Evolutionary conservation across 2,113 vertebrate species (phyloP).

Genomic region (Nannobrachium achirus): DNA sequence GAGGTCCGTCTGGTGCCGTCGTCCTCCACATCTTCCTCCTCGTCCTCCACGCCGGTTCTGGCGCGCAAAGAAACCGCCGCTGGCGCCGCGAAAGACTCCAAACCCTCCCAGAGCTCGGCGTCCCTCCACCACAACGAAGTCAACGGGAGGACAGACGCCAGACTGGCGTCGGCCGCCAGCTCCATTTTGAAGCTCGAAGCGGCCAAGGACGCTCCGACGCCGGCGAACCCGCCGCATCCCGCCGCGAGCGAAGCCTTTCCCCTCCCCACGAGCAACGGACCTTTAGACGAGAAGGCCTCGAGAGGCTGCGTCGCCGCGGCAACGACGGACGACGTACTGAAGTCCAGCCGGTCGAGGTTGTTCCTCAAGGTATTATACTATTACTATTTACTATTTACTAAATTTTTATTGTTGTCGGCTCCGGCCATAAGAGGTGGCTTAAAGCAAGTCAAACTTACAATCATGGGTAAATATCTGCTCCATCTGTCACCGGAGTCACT

Average conservation of each 20-base stretch:
- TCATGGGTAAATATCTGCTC: too few species aligned
- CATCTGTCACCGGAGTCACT: too few species aligned
- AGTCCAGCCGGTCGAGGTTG: constrained; percentile 54
- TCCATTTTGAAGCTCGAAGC: constrained; percentile 6
- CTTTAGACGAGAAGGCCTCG: too few species aligned
- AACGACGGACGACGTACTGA: constrained; percentile 37
- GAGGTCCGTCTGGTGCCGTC: constrained; percentile 77
- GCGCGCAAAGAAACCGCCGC: constrained; percentile 24
- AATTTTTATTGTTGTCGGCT: too few species aligned
- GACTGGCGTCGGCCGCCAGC: constrained; percentile 4
- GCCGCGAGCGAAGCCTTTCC: constrained; percentile 12
- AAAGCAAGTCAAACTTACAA: too few species aligned
- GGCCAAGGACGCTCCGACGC: constrained; percentile 6
- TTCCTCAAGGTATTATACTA: too few species aligned
- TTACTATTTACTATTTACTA: too few species aligned
- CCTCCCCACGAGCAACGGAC: constrained; percentile 19
- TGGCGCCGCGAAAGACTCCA: constrained; percentile 19
- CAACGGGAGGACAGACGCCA: constrained; percentile 7
- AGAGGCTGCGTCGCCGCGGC: background rate
- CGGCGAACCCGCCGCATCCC: constrained; percentile 18
- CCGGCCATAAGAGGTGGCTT: too few species aligned
- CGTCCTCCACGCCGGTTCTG: constrained; percentile 59
- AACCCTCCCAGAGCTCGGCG: constrained; percentile 7
- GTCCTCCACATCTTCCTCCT: constrained; percentile 56
- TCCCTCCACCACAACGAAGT: constrained; percentile 3